A percentile compares a stretch with the other conserved stretches of the same genome.
Conservation (phyloP, 2,797 vertebrate genomes). For the Rhinogobio ventralis region DNA sequence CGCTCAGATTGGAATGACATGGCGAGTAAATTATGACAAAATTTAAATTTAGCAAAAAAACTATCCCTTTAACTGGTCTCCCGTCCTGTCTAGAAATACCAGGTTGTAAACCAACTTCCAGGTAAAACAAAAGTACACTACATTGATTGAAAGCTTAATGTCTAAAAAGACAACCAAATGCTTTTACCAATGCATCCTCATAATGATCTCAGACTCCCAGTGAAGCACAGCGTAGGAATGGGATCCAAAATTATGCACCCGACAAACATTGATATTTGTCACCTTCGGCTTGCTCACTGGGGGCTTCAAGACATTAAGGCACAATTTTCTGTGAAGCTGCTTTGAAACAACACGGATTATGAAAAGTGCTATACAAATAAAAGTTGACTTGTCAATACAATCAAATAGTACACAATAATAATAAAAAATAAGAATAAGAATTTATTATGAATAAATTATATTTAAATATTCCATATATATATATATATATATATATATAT, state of each 20-base stretch:
- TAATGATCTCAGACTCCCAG: neutral
- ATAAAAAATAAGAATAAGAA: neutral
- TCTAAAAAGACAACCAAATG: constrained; percentile 8
- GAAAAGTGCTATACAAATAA: neutral
- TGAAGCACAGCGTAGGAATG: neutral
- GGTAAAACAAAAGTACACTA: neutral
- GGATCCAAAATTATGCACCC: neutral
- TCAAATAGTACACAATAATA: neutral
- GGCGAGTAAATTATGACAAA: neutral
- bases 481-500: no score
- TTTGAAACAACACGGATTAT: neutral
- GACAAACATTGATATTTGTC: neutral
- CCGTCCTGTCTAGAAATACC: neutral
- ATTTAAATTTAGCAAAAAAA: neutral
- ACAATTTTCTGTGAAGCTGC: neutral
- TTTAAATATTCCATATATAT: neutral
- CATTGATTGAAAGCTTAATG: constrained; percentile 3
- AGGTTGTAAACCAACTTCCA: neutral
- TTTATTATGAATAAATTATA: neutral
- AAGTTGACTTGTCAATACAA: neutral
- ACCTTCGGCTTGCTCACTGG: neutral
- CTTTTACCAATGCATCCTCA: neutral
- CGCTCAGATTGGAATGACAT: neutral
- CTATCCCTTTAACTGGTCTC: no score
- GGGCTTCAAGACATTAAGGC: constrained; percentile 1